Conservation (phyloP, 2,888 invertebrate genomes). For the Julus scanicus region DNA sequence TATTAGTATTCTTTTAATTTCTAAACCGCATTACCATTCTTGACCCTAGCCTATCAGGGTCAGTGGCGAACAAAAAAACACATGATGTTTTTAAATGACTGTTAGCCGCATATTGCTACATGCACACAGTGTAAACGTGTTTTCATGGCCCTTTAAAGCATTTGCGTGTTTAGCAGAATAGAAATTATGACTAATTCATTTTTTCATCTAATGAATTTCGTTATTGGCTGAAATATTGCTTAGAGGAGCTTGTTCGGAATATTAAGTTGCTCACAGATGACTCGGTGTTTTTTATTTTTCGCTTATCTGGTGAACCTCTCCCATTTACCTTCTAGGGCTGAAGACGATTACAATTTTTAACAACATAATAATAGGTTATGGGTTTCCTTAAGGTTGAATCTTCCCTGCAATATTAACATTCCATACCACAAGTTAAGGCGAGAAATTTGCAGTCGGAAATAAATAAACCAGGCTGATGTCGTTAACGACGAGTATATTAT, state of each 20-base stretch:
- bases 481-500: neutral
- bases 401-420: conserved; percentile 45
- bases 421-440: conserved; percentile 9
- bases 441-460: conserved; percentile 6
- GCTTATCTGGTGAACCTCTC: conserved; percentile 31
- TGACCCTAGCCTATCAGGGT: conserved; percentile 36
- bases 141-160: conserved; percentile 39
- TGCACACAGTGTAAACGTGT: neutral
- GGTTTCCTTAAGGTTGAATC: conserved; percentile 43
- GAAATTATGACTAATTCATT: conserved; percentile 43
- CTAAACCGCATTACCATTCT: neutral
- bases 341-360: conserved; percentile 40
- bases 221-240: conserved; percentile 28
- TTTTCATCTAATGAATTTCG: conserved; percentile 36
- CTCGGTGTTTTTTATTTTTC: conserved; percentile 31
- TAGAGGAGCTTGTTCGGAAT: conserved; percentile 18
- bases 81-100: neutral
- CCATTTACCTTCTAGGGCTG: conserved; percentile 45
- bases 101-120: conserved; percentile 45
- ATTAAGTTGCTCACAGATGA: conserved; percentile 37
- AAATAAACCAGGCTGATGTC: conserved; percentile 11
- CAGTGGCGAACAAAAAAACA: neutral
- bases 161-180: conserved; percentile 37
- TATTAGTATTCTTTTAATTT: neutral
- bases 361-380: conserved; percentile 47